Evolutionary conservation across 2,797 vertebrate species (phyloP).

Genomic region (Pangasius djambal): DNA sequence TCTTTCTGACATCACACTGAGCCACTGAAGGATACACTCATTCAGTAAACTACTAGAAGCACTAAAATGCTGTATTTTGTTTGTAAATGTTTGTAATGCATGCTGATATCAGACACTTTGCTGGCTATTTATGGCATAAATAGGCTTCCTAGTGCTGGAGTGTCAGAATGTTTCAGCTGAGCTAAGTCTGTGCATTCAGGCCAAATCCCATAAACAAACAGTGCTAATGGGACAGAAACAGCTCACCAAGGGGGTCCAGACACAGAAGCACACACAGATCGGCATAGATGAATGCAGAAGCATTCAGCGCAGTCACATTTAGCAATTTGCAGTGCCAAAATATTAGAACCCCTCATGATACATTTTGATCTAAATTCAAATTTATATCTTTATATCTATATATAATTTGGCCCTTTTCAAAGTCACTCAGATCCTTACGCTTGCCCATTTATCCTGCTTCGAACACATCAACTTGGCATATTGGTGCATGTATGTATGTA

Average conservation of each 20-base stretch:
- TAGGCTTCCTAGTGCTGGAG: slow-evolving; percentile 34
- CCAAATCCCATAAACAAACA: slow-evolving; percentile 63
- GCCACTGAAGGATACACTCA: background rate
- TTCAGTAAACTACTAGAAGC: background rate
- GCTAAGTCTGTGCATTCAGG: slow-evolving; percentile 60
- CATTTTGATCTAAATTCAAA: background rate
- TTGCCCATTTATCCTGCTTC: no score
- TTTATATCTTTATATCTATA: background rate
- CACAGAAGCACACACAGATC: slow-evolving; percentile 18
- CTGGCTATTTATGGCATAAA: slow-evolving; percentile 35
- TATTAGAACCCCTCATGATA: background rate
- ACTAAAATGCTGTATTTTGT: background rate
- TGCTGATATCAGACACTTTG: background rate
- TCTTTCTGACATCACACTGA: slow-evolving; percentile 2
- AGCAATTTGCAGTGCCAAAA: background rate
- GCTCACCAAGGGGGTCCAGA: slow-evolving; percentile 39
- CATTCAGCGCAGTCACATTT: background rate
- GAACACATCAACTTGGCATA: no score
- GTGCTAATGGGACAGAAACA: slow-evolving; percentile 40
- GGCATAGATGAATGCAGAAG: slow-evolving; percentile 24
- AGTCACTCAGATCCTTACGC: no score
- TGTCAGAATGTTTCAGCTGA: slow-evolving; percentile 61
- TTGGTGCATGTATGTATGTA: no score
- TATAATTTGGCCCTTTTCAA: background rate
- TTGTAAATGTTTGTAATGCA: background rate